phyloP scores from a whole-genome alignment of 1,140 invertebrate genomes.

The Archegozetes longisetosus region DNA sequence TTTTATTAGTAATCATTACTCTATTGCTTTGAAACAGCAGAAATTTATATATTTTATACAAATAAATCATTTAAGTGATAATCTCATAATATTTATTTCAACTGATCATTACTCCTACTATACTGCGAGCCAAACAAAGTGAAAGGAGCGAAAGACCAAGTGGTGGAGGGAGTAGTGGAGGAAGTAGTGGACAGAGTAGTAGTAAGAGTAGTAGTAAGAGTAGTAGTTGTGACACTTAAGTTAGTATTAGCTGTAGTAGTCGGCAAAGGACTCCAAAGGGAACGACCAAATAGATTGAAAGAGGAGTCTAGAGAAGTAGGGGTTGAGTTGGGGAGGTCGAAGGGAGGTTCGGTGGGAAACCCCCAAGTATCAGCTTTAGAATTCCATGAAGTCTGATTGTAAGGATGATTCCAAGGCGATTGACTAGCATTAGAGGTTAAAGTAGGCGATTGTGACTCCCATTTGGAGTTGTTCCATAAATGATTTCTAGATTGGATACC shows the following conservation, averaged over 20 bases:
- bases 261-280: not conserved
- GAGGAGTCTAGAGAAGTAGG: not conserved
- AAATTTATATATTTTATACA: not conserved
- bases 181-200: not conserved
- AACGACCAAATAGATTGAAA: not conserved
- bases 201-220: not conserved
- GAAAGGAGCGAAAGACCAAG: not conserved
- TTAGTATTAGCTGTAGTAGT: not conserved
- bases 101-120: not conserved
- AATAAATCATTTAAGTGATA: not conserved
- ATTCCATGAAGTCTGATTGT: not conserved
- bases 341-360: no score
- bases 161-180: not conserved
- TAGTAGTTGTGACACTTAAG: not conserved
- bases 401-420: not conserved
- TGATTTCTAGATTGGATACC: not conserved
- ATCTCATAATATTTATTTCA: not conserved
- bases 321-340: not conserved
- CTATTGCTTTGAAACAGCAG: not conserved
- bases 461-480: not conserved
- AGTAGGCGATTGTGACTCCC: not conserved
- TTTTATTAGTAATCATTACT: not conserved
- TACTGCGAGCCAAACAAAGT: not conserved
- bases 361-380: not conserved
- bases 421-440: not conserved